Conservation (phyloP, 2,113 vertebrate species). For the Jaculus jaculus region DNA sequence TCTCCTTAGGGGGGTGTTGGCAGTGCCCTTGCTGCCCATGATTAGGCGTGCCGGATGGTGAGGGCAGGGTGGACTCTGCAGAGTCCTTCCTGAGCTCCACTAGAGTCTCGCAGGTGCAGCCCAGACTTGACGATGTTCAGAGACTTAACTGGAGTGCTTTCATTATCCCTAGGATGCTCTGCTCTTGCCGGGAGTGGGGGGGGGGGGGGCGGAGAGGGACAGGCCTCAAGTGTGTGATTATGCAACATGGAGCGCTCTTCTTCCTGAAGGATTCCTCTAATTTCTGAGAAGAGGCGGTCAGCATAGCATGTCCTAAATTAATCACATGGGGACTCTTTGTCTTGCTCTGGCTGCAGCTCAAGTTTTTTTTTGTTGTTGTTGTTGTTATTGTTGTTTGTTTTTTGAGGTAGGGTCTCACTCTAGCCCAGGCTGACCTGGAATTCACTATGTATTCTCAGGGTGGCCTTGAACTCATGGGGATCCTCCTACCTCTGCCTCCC, state of each 20-base stretch:
- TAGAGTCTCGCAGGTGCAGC: conserved; percentile 68
- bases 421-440: too few species aligned
- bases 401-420: too few species aligned
- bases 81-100: neutral
- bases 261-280: conserved; percentile 55
- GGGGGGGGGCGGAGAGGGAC: too few species aligned
- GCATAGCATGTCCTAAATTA: conserved; percentile 42
- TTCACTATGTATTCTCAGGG: too few species aligned
- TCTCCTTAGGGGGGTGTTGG: neutral
- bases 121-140: conserved; percentile 66
- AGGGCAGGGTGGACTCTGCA: neutral
- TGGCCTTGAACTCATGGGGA: too few species aligned
- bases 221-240: conserved; percentile 60
- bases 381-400: too few species aligned
- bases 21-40: neutral
- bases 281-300: conserved; percentile 59
- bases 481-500: too few species aligned
- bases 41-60: neutral
- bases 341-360: conserved; percentile 19
- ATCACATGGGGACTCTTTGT: neutral
- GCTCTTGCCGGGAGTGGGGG: conserved; percentile 21
- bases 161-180: conserved; percentile 65
- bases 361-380: too few species aligned
- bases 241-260: neutral
- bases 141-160: conserved; percentile 63